Evolutionary conservation across 2,888 invertebrate species (phyloP).

Genomic region (Fragum sueziense): DNA sequence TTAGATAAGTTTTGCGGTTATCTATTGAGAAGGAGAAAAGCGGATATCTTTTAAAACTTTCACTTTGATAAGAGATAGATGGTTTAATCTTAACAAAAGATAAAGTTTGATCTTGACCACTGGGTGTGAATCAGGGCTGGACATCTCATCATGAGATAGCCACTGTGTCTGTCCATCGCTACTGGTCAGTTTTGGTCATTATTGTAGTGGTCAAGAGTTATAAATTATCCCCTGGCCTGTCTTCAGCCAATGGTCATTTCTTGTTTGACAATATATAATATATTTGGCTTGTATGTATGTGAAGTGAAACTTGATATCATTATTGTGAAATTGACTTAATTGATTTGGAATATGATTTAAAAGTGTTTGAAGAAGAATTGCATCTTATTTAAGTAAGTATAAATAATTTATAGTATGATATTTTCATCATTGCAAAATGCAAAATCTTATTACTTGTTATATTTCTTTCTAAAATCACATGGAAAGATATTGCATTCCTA

Average conservation of each 20-base stretch:
- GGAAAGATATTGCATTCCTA: too few species aligned
- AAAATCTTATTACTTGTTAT: too few species aligned
- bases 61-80: conserved; percentile 19
- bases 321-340: neutral
- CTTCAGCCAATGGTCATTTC: conserved; percentile 4
- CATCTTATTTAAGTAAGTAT: too few species aligned
- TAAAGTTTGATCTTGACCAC: conserved; percentile 9
- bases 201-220: neutral
- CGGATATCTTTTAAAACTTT: conserved; percentile 24
- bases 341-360: too few species aligned
- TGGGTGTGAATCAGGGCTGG: conserved; percentile 24
- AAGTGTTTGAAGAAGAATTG: too few species aligned
- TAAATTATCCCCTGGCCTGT: neutral
- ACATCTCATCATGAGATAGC: conserved; percentile 18
- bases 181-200: conserved; percentile 22
- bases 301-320: neutral
- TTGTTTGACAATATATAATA: neutral
- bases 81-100: conserved; percentile 10
- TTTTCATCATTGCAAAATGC: too few species aligned
- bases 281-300: neutral
- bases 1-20: conserved; percentile 32
- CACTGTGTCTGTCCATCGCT: conserved; percentile 7
- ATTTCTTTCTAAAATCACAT: too few species aligned
- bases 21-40: conserved; percentile 7
- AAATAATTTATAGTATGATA: too few species aligned